A percentile compares a stretch with the other conserved stretches of the same genome.
phyloP scores from a whole-genome alignment of 2,797 vertebrate species.

The Epinephelus awoara region DNA sequence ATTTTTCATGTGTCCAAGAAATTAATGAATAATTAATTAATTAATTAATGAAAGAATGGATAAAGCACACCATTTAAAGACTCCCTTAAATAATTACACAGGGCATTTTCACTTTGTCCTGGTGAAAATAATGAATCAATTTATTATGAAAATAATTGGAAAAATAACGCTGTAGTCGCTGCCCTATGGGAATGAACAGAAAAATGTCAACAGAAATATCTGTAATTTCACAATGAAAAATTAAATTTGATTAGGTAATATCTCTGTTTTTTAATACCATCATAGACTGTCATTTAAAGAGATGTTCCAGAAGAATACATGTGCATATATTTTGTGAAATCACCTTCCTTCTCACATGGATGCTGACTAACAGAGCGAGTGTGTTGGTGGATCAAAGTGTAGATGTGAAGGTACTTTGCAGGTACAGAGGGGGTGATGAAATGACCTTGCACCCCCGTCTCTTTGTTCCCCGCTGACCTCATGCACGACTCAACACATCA shows the following conservation, averaged over 20 bases:
- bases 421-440: slow-evolving; percentile 40
- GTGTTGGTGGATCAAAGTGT: slow-evolving; percentile 52
- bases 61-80: no score
- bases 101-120: no score
- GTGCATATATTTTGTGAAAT: slow-evolving; percentile 1
- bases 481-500: slow-evolving; percentile 21
- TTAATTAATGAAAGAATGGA: no score
- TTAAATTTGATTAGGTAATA: not conserved
- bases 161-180: no score
- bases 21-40: no score
- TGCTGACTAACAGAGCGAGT: slow-evolving; percentile 1
- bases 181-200: no score
- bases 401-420: slow-evolving; percentile 34
- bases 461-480: slow-evolving; percentile 45
- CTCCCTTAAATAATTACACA: no score
- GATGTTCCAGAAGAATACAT: not conserved
- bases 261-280: not conserved
- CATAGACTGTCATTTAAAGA: not conserved
- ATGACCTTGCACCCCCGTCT: slow-evolving; percentile 13
- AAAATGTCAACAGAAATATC: not conserved
- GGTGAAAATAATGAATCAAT: no score
- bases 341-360: not conserved
- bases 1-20: no score
- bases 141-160: no score
- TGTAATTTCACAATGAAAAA: not conserved